phyloP scores from a whole-genome alignment of 2,888 invertebrate species.

The Andricus curvator region DNA sequence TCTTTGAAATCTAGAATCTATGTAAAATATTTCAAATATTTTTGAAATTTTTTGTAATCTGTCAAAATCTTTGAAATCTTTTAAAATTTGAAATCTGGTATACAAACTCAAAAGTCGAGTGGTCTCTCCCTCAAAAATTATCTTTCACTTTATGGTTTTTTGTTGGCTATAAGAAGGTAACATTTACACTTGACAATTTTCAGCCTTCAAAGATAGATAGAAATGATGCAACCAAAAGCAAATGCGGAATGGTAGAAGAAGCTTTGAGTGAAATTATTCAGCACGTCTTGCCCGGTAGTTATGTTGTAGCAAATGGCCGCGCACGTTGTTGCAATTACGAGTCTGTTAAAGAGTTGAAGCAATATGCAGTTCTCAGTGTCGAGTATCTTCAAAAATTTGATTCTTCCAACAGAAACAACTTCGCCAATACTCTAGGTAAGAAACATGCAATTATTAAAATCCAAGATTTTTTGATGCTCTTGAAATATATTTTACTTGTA shows the following conservation, averaged over 20 bases:
- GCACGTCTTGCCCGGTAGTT: constrained; percentile 75
- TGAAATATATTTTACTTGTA: too few relatives aligned
- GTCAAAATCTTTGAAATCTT: too few relatives aligned
- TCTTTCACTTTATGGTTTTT: not conserved
- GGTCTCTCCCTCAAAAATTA: not conserved
- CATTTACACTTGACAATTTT: constrained; percentile 22
- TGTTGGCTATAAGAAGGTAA: not conserved
- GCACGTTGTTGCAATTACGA: constrained; percentile 75
- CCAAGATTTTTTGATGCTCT: too few relatives aligned
- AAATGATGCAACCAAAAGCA: constrained; percentile 56
- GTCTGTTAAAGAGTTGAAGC: constrained; percentile 70
- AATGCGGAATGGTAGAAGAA: constrained; percentile 73
- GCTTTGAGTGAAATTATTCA: constrained; percentile 73
- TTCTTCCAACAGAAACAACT: constrained; percentile 75
- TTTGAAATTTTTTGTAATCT: too few relatives aligned
- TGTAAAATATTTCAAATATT: too few relatives aligned
- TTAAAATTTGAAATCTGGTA: too few relatives aligned
- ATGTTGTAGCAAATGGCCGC: constrained; percentile 75
- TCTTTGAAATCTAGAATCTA: too few relatives aligned
- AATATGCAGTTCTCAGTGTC: constrained; percentile 76
- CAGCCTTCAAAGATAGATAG: constrained; percentile 66
- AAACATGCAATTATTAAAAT: too few relatives aligned
- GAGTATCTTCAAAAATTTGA: constrained; percentile 78
- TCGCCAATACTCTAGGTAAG: constrained; percentile 77
- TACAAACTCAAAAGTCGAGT: too few relatives aligned